phyloP scores from a whole-genome alignment of 2,888 invertebrate species.

The Melanostoma mellinum region DNA sequence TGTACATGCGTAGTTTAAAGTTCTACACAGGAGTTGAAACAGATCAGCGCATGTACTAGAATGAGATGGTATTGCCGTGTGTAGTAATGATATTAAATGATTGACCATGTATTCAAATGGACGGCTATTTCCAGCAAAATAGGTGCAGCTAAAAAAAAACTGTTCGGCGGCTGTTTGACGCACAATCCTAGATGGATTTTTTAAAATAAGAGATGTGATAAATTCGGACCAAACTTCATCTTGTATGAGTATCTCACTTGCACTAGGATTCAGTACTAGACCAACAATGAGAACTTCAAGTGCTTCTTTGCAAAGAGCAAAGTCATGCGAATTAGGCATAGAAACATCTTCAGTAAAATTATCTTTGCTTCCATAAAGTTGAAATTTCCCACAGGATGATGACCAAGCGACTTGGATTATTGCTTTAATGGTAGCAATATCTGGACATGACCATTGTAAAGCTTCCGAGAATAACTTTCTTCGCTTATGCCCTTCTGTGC shows the following conservation, averaged over 20 bases:
- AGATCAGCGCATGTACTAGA: slow-evolving; percentile 81
- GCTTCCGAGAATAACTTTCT: slow-evolving; percentile 84
- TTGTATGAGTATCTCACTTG: slow-evolving; percentile 90
- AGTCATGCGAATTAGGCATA: slow-evolving; percentile 86
- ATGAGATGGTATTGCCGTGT: slow-evolving; percentile 79
- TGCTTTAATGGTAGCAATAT: slow-evolving; percentile 88
- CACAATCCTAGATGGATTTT: slow-evolving; percentile 89
- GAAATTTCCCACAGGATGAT: slow-evolving; percentile 88
- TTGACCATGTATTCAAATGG: slow-evolving; percentile 81
- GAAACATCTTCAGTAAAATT: slow-evolving; percentile 82
- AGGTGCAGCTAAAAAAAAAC: slow-evolving; percentile 81
- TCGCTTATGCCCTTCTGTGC: slow-evolving; percentile 83
- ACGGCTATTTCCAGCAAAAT: slow-evolving; percentile 81
- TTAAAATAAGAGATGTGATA: slow-evolving; percentile 92
- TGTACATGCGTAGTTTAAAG: slow-evolving; percentile 81
- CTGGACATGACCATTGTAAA: slow-evolving; percentile 87
- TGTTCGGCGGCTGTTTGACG: slow-evolving; percentile 82
- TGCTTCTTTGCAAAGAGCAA: slow-evolving; percentile 93
- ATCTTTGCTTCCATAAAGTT: slow-evolving; percentile 85
- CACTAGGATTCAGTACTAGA: slow-evolving; percentile 93
- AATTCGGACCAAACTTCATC: slow-evolving; percentile 94
- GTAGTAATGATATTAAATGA: slow-evolving; percentile 80
- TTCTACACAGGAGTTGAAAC: slow-evolving; percentile 81
- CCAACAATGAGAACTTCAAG: slow-evolving; percentile 95
- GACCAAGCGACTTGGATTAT: slow-evolving; percentile 91